Evolutionary conservation across 2,113 vertebrate species (phyloP), one percentile per base, ranked within the genome.

Genomic region (Chaetops frenatus): DNA sequence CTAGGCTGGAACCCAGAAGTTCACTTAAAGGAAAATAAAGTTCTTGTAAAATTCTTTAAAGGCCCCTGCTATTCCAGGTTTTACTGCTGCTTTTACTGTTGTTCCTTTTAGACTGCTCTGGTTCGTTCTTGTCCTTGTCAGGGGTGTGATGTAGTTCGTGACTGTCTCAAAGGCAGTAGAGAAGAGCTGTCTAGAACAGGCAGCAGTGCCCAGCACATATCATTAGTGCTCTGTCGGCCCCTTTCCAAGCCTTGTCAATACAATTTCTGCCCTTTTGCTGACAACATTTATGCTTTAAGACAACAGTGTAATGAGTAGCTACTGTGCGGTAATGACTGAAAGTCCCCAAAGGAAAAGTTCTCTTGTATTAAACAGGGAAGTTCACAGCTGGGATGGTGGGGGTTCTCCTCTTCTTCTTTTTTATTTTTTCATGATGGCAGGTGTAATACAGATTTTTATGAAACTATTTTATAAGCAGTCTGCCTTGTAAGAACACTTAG

Each of bases 341-440:
- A 81, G 56, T 88, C 76, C 92, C 82, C 69, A 51, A 24, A 93
- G 94, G 92, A 83, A 42, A 89, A 91, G 40, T 74, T 91, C 22
- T 56, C 13, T 71, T 84, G 53, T 57, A 76, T 81, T 70, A 74
- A 90, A n/a, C 35, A 66, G 31, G 4, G 78, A 29, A 77, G 28
- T 70, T 90, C 76, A 45, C 51, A 50, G 60, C 62, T 81, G 64
- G 35, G 22, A 13, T 64, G 3, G 10, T 6, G 9, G 31, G 5
- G 12, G 1, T 36, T 61, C 17, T 31, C 22, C 1, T 6, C 14
- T 9, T 12, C 6, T 8, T 15, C 20, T 28, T 21, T 10, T 6
- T 20, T 25, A 31, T 42, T 22, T 44, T 27, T 7, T 17, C 5
- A 35, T 44, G 35, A n/a, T 62, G 29, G 19, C 29, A 70, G 5